Evolutionary conservation across 2,113 vertebrate species (phyloP).

Genomic region (Microcebus jonahi): DNA sequence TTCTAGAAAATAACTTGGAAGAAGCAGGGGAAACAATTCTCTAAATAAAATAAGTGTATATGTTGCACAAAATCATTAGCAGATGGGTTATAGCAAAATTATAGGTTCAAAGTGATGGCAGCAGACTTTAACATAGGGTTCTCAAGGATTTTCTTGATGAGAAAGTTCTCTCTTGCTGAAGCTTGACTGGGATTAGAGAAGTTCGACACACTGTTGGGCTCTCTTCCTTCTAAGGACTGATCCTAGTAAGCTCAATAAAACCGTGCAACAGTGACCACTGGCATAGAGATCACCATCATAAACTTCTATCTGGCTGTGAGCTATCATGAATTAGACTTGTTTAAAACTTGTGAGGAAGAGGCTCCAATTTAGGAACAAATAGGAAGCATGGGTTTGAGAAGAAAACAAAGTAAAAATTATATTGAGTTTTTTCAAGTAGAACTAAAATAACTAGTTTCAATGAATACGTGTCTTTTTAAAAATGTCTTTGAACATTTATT

Average conservation of each 20-base stretch:
- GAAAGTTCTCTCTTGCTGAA: not conserved
- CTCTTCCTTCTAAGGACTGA: not conserved
- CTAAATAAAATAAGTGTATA: conserved; percentile 25
- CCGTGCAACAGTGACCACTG: not conserved
- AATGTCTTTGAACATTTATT: not conserved
- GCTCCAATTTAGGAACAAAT: not conserved
- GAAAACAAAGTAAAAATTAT: conserved; percentile 35
- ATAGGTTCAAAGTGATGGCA: not conserved
- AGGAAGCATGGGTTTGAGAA: not conserved
- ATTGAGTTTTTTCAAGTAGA: conserved; percentile 32
- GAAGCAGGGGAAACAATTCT: not conserved
- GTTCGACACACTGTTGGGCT: not conserved
- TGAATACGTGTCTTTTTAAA: not conserved
- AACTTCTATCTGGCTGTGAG: not conserved
- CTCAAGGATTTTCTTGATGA: not conserved
- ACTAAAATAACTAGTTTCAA: not conserved
- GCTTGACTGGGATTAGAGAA: not conserved
- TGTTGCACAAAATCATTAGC: not conserved
- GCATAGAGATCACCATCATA: not conserved
- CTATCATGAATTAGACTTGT: not conserved
- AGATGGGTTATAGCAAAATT: not conserved
- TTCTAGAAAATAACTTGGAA: conserved; percentile 13
- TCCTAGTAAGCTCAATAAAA: not conserved
- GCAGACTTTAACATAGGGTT: not conserved
- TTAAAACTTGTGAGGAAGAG: not conserved